Evolutionary conservation across 2,888 invertebrate genomes (phyloP), one percentile per base, ranked within the genome.

Genomic region (Eupelmus urozonus): DNA sequence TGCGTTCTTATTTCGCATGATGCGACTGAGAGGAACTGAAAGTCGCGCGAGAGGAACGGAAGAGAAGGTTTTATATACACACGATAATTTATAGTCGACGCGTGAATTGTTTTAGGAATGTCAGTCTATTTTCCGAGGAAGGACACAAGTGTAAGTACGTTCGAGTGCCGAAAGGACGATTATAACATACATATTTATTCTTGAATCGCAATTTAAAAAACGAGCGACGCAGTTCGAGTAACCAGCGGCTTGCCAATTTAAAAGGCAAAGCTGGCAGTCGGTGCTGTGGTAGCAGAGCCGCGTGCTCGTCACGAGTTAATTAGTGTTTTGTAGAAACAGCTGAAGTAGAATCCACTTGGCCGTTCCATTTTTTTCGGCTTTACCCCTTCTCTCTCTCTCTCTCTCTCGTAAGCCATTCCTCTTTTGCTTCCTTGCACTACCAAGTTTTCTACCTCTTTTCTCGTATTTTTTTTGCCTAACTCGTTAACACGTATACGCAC

Each of bases 301-400:
- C 7, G 63, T 9, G 60, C 57, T 78, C 67, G 77, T 67, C 78
- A 76, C 76, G 76, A 78, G 79, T 80, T 82, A 82, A 82, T 82
- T 82, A 82, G 79, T 79, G 78, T 81, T 81, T 80, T 79, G 79
- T 66, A 63, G 59, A 55, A 76, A 67, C 40, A 55, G 40, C 67
- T 55, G 40, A 29, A 55, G 55, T 40, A 69, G 42, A 42, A 57
- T 57, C 57, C 53, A 69, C 67, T 69, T 69, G 67, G 57, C 55
- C 55, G 67, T 40, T 69, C 42, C 34, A 69, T 42, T 69, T 67
- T 63, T 66, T 51, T 53, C 53, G 53, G 53, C 29, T 18, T 18
- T 59, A n/a, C 34, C 11, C 20, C 3, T 29, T 40, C 42, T 67
- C 18, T 51, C 20, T 49, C 55, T 49, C n/a, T 55, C 16, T 62